Evolutionary conservation across 1,140 invertebrate genomes (phyloP).

Genomic region (Conus betulinus): DNA sequence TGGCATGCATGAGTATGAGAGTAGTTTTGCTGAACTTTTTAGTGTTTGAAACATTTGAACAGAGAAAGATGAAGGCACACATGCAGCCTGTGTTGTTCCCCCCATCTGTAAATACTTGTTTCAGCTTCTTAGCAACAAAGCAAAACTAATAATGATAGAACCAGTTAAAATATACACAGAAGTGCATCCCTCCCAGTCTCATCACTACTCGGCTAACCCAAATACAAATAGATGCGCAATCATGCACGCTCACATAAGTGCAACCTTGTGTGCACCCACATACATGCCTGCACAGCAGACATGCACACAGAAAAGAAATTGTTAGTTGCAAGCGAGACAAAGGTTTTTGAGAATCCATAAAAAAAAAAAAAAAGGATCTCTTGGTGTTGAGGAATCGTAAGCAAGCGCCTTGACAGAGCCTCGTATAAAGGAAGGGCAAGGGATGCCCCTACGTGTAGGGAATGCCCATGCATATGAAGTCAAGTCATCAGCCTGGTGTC

Average conservation of each 20-base stretch:
- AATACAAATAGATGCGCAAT: background rate
- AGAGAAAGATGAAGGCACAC: too few species aligned
- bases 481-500: background rate
- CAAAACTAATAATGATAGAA: too few species aligned
- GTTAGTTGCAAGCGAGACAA: too few species aligned
- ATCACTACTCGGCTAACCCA: background rate
- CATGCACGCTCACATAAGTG: background rate
- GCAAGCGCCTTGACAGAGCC: background rate
- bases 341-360: too few species aligned
- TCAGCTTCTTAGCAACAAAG: too few species aligned
- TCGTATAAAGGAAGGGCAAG: background rate
- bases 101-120: too few species aligned
- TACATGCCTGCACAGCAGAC: background rate
- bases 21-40: too few species aligned
- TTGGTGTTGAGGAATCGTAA: background rate
- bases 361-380: background rate
- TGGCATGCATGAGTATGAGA: too few species aligned
- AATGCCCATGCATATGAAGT: background rate
- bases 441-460: background rate
- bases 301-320: background rate
- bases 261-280: background rate
- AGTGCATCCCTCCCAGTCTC: too few species aligned
- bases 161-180: too few species aligned
- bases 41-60: too few species aligned
- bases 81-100: too few species aligned